These are phyloP conservation scores for Mobula hypostoma DNA, from an alignment of 2,113 vertebrate species.

Conservation along the genomic window DNA sequence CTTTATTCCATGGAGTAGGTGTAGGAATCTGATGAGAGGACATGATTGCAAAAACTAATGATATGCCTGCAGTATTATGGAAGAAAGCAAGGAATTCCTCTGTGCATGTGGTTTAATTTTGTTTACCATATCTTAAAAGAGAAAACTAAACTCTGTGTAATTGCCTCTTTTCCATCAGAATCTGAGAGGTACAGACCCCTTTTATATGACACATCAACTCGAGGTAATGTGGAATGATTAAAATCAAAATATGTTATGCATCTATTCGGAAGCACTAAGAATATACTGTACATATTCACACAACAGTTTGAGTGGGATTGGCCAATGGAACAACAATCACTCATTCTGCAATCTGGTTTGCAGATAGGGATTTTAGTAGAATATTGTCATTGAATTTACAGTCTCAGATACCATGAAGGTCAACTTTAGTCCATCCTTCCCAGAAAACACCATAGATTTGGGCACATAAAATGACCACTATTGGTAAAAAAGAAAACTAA, in stretches of 20 bases:
- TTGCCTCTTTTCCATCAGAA: neutral
- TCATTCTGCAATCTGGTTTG: neutral
- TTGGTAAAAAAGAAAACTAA: too few relatives aligned
- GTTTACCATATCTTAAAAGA: neutral
- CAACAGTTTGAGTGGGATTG: neutral
- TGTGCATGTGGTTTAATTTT: neutral
- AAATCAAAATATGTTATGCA: neutral
- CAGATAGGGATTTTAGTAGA: neutral
- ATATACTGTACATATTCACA: too few relatives aligned
- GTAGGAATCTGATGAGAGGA: neutral
- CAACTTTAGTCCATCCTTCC: too few relatives aligned
- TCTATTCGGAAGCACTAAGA: too few relatives aligned
- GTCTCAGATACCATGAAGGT: too few relatives aligned
- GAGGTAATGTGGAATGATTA: neutral
- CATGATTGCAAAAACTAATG: neutral
- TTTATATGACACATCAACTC: too few relatives aligned
- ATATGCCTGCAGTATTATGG: neutral
- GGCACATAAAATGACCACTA: too few relatives aligned
- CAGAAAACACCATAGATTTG: too few relatives aligned
- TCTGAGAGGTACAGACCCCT: neutral
- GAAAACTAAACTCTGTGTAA: constrained; percentile 1
- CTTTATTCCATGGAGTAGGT: neutral
- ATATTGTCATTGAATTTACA: too few relatives aligned
- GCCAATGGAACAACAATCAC: neutral
- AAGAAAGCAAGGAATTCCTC: neutral